Evolutionary conservation across 2,797 vertebrate species (phyloP).

Genomic region (Ctenosaura bakeri): DNA sequence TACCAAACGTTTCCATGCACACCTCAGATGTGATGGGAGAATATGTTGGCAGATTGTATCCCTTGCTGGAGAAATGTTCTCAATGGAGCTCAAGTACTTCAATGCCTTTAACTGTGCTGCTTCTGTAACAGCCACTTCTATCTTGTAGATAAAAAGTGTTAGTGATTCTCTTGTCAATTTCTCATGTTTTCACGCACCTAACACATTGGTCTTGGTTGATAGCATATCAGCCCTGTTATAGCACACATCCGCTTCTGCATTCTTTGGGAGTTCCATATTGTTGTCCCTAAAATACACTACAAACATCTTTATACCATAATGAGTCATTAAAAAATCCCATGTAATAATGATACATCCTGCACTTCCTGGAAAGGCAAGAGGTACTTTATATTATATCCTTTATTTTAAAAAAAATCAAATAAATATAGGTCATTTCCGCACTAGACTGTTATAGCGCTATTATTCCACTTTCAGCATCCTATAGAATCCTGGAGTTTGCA

Average conservation of each 20-base stretch:
- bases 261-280: neutral
- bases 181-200: constrained; percentile 46
- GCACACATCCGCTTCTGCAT: constrained; percentile 33
- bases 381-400: no score
- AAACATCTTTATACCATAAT: constrained; percentile 9
- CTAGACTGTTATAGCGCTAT: no score
- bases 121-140: constrained; percentile 27
- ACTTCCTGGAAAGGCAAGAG: neutral
- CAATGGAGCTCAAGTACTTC: constrained; percentile 15
- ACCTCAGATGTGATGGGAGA: constrained; percentile 28
- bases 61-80: constrained; percentile 21
- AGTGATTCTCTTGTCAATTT: constrained; percentile 41
- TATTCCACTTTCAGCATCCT: no score
- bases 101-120: neutral
- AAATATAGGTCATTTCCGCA: no score
- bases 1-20: constrained; percentile 1
- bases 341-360: neutral
- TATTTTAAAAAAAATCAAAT: no score
- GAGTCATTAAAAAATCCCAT: no score
- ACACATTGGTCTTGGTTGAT: constrained; percentile 13
- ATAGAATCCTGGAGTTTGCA: no score
- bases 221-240: constrained; percentile 31
- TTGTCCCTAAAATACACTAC: constrained; percentile 8
- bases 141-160: constrained; percentile 43
- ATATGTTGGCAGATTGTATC: constrained; percentile 22